Conservation (phyloP, 2,797 vertebrate species). For the Acanthiza pusilla region DNA sequence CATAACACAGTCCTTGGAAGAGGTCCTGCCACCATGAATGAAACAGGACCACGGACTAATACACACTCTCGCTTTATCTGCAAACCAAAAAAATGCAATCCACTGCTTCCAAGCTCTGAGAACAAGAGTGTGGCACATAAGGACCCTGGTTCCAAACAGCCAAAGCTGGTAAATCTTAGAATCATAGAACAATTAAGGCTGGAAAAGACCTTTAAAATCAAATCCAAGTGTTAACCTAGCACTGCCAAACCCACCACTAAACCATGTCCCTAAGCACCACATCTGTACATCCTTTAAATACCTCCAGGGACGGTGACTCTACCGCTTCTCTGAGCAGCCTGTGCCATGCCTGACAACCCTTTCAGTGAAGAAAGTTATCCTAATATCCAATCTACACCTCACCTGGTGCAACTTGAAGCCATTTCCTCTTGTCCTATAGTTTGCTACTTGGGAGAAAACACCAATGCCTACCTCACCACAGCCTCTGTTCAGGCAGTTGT, state of each 20-base stretch:
- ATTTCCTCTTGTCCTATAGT: not conserved
- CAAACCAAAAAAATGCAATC: not conserved
- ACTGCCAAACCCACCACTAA: not conserved
- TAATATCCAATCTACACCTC: not conserved
- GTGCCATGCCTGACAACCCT: not conserved
- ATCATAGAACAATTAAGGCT: not conserved
- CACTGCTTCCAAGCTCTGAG: not conserved
- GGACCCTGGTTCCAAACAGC: not conserved
- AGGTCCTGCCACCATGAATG: not conserved
- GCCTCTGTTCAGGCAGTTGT: not conserved
- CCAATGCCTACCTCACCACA: not conserved
- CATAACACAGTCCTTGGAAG: not conserved
- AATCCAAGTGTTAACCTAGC: not conserved
- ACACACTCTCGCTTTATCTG: not conserved
- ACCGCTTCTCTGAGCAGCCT: not conserved
- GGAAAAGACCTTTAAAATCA: not conserved
- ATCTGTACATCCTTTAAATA: not conserved
- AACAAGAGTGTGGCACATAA: not conserved
- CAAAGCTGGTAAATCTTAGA: not conserved
- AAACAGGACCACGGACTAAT: accelerated
- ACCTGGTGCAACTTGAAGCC: not conserved
- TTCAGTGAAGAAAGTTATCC: not conserved
- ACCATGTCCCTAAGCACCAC: not conserved
- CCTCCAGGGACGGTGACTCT: not conserved
- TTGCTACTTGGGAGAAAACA: not conserved